These are phyloP conservation scores for Blera fallax DNA, from an alignment of 2,888 invertebrate genomes.

Conservation along the genomic window DNA sequence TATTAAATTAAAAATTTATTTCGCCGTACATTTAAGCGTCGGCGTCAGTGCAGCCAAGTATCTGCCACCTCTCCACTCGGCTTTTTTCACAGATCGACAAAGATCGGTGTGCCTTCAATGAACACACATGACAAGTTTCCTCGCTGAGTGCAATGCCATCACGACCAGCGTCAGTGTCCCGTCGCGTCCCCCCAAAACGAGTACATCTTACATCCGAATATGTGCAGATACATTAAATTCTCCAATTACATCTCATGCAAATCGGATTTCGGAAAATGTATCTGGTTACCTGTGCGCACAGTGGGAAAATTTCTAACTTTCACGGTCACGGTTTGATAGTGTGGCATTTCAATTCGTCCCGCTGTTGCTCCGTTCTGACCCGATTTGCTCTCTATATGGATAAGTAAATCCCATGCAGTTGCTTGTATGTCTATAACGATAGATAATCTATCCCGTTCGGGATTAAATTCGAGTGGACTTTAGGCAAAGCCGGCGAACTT, in stretches of 20 bases:
- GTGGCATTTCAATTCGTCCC: conserved; percentile 44
- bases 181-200: background rate
- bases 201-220: conserved; percentile 32
- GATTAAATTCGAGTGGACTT: conserved; percentile 23
- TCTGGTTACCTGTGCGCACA: conserved; percentile 40
- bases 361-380: conserved; percentile 43
- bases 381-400: conserved; percentile 23
- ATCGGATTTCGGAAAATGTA: conserved; percentile 54
- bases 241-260: conserved; percentile 48
- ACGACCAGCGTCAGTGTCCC: background rate
- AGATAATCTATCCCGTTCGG: conserved; percentile 18
- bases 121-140: conserved; percentile 1
- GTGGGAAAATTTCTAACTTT: conserved; percentile 70
- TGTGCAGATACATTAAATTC: conserved; percentile 9
- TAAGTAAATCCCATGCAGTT: too few relatives aligned
- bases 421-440: too few relatives aligned
- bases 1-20: conserved; percentile 42
- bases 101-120: conserved; percentile 14
- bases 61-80: background rate
- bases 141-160: conserved; percentile 25
- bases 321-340: conserved; percentile 61
- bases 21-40: background rate
- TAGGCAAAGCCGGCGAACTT: conserved; percentile 9
- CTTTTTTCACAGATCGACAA: background rate
- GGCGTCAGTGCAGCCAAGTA: conserved; percentile 18